Percentiles rank a stretch among this genome's conserved stretches.
Conservation (phyloP, 2,888 invertebrate species). For the Steinernema carpocapsae region DNA sequence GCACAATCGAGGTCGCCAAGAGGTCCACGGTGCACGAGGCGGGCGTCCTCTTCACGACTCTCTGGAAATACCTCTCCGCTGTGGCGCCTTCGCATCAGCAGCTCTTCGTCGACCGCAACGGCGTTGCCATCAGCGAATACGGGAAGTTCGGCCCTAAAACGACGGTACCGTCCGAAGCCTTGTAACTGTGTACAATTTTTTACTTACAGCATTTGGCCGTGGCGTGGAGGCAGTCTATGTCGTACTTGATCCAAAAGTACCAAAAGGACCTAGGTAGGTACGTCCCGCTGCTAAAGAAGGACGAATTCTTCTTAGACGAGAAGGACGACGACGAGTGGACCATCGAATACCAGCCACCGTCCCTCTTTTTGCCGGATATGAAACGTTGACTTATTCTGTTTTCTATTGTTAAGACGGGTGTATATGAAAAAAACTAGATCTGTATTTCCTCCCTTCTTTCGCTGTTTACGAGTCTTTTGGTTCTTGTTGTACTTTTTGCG, state of each 20-base stretch:
- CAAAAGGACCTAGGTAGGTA: not conserved
- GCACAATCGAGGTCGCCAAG: not conserved
- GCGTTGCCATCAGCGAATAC: not conserved
- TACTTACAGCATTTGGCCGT: not conserved
- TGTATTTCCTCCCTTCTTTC: too few relatives aligned
- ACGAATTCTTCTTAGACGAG: not conserved
- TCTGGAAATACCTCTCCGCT: not conserved
- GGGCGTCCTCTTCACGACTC: not conserved
- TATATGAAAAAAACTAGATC: too few relatives aligned
- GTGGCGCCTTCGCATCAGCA: not conserved
- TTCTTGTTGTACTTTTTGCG: too few relatives aligned
- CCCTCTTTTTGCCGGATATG: conserved; percentile 1
- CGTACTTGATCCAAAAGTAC: conserved; percentile 5
- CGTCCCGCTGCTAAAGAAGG: not conserved
- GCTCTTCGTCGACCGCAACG: not conserved
- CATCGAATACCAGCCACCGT: not conserved
- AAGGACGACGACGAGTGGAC: not conserved
- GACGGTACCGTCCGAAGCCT: not conserved
- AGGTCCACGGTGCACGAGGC: conserved; percentile 2
- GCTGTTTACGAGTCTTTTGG: too few relatives aligned
- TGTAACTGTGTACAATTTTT: not conserved
- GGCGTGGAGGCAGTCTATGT: not conserved
- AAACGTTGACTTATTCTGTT: not conserved
- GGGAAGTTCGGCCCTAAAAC: conserved; percentile 9
- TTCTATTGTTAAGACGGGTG: not conserved